Percentiles rank a stretch among this genome's conserved stretches.
Evolutionary conservation across 2,888 invertebrate species (phyloP).

Genomic region (Meliscaeva auricollis): DNA sequence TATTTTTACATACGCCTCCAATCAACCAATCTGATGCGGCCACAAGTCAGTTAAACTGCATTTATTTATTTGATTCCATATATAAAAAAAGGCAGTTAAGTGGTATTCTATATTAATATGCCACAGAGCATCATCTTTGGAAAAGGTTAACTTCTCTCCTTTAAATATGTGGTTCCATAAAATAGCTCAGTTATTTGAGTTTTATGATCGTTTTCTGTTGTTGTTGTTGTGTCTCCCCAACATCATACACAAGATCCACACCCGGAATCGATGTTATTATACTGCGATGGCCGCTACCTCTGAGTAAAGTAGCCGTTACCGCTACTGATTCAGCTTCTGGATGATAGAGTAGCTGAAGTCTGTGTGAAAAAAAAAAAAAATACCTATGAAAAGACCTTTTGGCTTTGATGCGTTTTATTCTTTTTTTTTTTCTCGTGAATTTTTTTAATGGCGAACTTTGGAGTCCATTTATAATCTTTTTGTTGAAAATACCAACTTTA

Average conservation of each 20-base stretch:
- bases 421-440: slow-evolving; percentile 22
- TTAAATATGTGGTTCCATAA: slow-evolving; percentile 63
- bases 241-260: slow-evolving; percentile 27
- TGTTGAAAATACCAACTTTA: slow-evolving; percentile 74
- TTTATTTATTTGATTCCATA: slow-evolving; percentile 60
- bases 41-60: slow-evolving; percentile 17
- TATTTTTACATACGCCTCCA: slow-evolving; percentile 4
- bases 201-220: slow-evolving; percentile 10
- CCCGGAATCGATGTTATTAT: slow-evolving; percentile 61
- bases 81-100: slow-evolving; percentile 53
- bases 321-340: slow-evolving; percentile 15
- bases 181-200: slow-evolving; percentile 43
- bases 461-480: slow-evolving; percentile 75
- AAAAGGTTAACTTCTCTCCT: slow-evolving; percentile 70
- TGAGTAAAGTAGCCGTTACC: slow-evolving; percentile 16
- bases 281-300: slow-evolving; percentile 28
- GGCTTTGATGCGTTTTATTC: slow-evolving; percentile 40
- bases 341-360: not conserved
- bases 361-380: not conserved
- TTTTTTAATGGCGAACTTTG: slow-evolving; percentile 69
- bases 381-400: slow-evolving; percentile 23
- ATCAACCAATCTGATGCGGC: slow-evolving; percentile 26
- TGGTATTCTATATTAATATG: slow-evolving; percentile 63
- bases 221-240: not conserved
- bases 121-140: slow-evolving; percentile 34